A percentile compares a stretch with the other conserved stretches of the same genome.
Conservation (phyloP, 2,797 vertebrate species). For the Gorsachius magnificus region DNA sequence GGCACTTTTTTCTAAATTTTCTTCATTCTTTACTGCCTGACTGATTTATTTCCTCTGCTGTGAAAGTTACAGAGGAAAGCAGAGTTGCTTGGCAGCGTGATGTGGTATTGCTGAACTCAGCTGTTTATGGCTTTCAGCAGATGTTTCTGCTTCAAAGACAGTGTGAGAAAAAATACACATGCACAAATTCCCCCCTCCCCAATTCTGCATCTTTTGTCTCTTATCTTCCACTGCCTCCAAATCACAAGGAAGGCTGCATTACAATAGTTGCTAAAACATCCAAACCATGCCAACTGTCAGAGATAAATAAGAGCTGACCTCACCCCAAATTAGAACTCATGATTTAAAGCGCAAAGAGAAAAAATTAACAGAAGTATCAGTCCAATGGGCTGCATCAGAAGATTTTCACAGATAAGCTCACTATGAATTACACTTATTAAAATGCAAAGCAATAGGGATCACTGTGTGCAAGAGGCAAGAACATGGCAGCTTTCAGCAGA, state of each 20-base stretch:
- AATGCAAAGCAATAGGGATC: background rate
- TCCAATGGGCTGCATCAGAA: background rate
- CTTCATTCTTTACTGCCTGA: conserved; percentile 63
- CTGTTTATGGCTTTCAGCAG: conserved; percentile 54
- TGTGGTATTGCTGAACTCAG: conserved; percentile 67
- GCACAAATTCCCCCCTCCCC: background rate
- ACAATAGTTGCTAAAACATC: background rate
- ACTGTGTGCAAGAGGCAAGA: background rate
- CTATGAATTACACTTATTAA: background rate
- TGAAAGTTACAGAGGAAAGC: conserved; percentile 58
- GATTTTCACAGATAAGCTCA: background rate
- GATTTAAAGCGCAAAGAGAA: background rate
- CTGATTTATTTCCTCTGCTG: conserved; percentile 65
- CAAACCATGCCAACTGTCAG: background rate
- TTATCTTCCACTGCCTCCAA: background rate
- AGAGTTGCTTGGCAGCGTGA: conserved; percentile 41
- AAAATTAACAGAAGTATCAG: background rate
- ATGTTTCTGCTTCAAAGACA: conserved; percentile 61
- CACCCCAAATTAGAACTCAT: background rate
- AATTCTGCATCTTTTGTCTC: background rate
- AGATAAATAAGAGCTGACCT: background rate
- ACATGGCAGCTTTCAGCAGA: background rate
- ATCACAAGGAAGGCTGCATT: background rate
- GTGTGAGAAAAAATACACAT: background rate
- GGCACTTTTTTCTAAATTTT: conserved; percentile 12